Conservation (phyloP, 2,888 invertebrate genomes). For the Himalopsyche japonica region DNA sequence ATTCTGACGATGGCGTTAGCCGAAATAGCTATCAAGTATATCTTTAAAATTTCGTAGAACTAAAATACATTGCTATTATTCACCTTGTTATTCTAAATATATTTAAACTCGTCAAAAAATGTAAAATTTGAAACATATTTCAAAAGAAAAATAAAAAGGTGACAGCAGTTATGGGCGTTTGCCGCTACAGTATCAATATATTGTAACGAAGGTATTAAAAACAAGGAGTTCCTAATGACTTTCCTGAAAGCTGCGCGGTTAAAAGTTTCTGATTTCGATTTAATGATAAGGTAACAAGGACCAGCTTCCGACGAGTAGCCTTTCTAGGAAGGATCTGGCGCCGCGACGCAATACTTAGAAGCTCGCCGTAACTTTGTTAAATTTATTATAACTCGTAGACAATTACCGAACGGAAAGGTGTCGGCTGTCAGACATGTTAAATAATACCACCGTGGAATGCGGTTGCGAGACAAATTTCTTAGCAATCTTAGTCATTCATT, state of each 20-base stretch:
- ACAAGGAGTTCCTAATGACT: background rate
- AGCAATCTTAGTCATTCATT: background rate
- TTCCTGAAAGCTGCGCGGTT: background rate
- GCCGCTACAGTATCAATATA: too few relatives aligned
- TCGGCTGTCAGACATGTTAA: background rate
- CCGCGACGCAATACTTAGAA: background rate
- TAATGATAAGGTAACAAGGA: background rate
- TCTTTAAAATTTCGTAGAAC: too few relatives aligned
- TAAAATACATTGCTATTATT: too few relatives aligned
- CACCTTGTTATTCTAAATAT: too few relatives aligned
- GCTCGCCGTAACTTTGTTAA: background rate
- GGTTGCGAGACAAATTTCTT: background rate
- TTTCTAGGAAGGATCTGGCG: background rate
- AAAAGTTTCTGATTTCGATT: background rate
- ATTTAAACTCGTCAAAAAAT: too few relatives aligned
- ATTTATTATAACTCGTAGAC: background rate
- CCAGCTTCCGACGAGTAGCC: background rate
- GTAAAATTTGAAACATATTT: too few relatives aligned
- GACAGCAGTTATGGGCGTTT: too few relatives aligned
- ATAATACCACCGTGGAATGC: background rate
- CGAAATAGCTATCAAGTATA: too few relatives aligned
- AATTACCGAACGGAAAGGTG: background rate
- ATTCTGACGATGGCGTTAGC: too few relatives aligned
- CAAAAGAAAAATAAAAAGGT: too few relatives aligned
- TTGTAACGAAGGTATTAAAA: background rate